These are phyloP conservation scores for Parasteatoda lunata DNA, from an alignment of 2,888 invertebrate genomes.

Conservation along the genomic window DNA sequence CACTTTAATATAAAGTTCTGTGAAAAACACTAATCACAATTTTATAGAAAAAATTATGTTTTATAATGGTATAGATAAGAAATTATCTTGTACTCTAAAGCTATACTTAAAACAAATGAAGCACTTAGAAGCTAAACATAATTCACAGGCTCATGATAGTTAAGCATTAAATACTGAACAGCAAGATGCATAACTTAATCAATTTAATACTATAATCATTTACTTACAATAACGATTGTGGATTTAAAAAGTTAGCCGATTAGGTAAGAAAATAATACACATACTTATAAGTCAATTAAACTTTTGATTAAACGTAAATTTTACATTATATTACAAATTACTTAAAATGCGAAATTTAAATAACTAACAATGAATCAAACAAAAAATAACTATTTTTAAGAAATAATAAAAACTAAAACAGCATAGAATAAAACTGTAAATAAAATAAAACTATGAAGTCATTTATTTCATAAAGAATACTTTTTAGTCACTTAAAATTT, in stretches of 20 bases:
- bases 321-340: not conserved
- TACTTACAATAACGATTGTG: too few species aligned
- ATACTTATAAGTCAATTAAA: not conserved
- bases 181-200: not conserved
- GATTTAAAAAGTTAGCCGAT: too few species aligned
- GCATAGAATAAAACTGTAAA: not conserved
- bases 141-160: too few species aligned
- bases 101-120: too few species aligned
- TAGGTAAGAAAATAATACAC: too few species aligned
- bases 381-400: not conserved
- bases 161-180: too few species aligned
- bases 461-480: not conserved
- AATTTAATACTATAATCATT: not conserved
- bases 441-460: not conserved
- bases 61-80: too few species aligned
- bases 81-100: too few species aligned
- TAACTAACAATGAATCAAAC: not conserved
- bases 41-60: too few species aligned
- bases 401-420: not conserved
- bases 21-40: too few species aligned
- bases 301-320: not conserved
- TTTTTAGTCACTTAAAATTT: not conserved
- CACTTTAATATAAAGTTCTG: too few species aligned
- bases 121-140: too few species aligned
- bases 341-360: not conserved